phyloP scores from a whole-genome alignment of 2,113 vertebrate species.

The Anolis sagrei region DNA sequence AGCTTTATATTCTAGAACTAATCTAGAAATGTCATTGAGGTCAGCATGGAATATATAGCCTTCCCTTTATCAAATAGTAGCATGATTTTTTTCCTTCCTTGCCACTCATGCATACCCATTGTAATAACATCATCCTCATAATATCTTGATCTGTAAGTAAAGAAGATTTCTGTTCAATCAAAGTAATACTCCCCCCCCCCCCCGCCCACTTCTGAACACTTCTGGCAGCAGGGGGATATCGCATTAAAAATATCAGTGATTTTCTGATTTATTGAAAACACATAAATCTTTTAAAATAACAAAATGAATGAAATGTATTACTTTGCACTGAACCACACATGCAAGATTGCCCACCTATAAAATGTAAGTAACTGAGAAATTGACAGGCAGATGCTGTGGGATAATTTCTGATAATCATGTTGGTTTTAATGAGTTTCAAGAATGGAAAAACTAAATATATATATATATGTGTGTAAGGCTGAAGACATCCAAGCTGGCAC shows the following conservation, averaged over 20 bases:
- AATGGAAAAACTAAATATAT: slow-evolving; percentile 7
- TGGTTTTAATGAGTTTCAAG: slow-evolving; percentile 5
- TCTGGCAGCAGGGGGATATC: too few species aligned
- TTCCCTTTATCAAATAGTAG: neutral
- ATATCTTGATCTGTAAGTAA: neutral
- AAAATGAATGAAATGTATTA: neutral
- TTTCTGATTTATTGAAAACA: neutral
- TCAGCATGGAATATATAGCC: too few species aligned
- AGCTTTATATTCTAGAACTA: too few species aligned
- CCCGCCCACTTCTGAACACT: neutral
- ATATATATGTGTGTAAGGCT: neutral
- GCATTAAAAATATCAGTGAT: neutral
- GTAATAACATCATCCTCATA: neutral
- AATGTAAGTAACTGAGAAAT: neutral
- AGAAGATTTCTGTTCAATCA: neutral
- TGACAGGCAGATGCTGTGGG: neutral
- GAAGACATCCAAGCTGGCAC: neutral
- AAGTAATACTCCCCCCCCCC: neutral
- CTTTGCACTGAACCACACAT: neutral
- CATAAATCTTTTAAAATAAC: neutral
- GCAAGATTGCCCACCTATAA: neutral
- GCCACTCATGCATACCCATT: neutral
- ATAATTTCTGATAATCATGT: neutral
- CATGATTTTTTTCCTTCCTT: neutral
- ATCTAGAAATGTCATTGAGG: too few species aligned